Evolutionary conservation across 2,888 invertebrate genomes (phyloP).

Genomic region (Plebejus anna): DNA sequence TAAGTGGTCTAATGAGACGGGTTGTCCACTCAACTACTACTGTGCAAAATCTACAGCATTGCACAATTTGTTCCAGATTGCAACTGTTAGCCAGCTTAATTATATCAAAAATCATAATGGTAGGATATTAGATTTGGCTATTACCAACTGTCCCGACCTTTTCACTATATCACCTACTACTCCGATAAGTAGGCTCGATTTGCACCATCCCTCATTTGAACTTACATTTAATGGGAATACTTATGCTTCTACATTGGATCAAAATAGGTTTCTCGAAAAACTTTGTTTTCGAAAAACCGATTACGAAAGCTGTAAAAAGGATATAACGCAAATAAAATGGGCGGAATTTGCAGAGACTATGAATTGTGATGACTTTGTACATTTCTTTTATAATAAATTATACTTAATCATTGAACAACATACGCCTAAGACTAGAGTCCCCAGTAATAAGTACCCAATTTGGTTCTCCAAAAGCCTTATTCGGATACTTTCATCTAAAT

Average conservation of each 20-base stretch:
- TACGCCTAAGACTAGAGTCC: neutral
- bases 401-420: neutral
- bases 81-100: constrained; percentile 13
- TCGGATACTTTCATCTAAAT: neutral
- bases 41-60: constrained; percentile 16
- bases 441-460: neutral
- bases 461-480: constrained; percentile 1
- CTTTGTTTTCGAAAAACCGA: neutral
- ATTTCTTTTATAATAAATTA: constrained; percentile 4
- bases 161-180: neutral
- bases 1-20: neutral
- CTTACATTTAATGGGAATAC: neutral
- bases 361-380: constrained; percentile 5
- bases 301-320: neutral
- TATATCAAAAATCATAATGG: neutral
- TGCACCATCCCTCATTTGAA: constrained; percentile 22
- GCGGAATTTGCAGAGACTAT: neutral
- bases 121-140: constrained; percentile 18
- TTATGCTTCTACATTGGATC: neutral
- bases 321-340: constrained; percentile 6
- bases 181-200: constrained; percentile 6
- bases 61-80: neutral
- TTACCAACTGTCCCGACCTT: neutral
- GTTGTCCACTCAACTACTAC: neutral
- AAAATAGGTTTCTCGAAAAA: neutral